Base-by-base conservation (phyloP, 2,797 vertebrate genomes). In the Darevskia mixta region DNA sequence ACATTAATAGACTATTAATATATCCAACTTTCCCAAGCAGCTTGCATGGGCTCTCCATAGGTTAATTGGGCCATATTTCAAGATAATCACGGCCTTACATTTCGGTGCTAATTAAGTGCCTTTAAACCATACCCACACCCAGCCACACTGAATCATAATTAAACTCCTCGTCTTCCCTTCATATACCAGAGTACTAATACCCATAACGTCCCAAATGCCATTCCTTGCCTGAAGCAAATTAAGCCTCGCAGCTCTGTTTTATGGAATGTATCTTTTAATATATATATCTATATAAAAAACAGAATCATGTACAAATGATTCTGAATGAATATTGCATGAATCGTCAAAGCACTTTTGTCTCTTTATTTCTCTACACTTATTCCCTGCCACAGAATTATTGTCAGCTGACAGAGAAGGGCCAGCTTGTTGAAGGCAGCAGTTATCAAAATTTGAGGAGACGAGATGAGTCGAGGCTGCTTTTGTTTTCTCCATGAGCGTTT, bases 41-140 rank as follows among this genome's bases (percentile, higher is more conserved):
- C 41, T 75, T 95, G 93, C 90, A 91, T 41, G 92, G 94, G 91
- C 94, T 96, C 96, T 93, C 94, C 90, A 95, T 95, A 95, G 96
- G 95, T 96, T 97, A 96, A 96, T 97, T 95, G 96, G 95, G 95
- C 95, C 96, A 92, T 96, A 96, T 96, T 97, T 97, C 95, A 96
- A 95, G 92, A 96, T 96, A 96, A 96, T 97, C 96, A 96, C 66
- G 92, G 91, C 92, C 92, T 95, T 95, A 95, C 96, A 96, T 97
- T 96, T 95, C 92, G 94, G 89, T 92, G 94, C 95, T 97, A 97
- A 97, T 97, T 96, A 97, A 96, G 96, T 96, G 96, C 94, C 95
- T 97, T 95, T 96, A 96, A 96, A 96, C 95, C 94, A 92, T 95
- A 92, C 95, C 95, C 90, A 91, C 89, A 88, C 92, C 23, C 92